These are phyloP conservation scores for Conops quadrifasciatus DNA, from an alignment of 2,888 invertebrate species.

Conservation along the genomic window DNA sequence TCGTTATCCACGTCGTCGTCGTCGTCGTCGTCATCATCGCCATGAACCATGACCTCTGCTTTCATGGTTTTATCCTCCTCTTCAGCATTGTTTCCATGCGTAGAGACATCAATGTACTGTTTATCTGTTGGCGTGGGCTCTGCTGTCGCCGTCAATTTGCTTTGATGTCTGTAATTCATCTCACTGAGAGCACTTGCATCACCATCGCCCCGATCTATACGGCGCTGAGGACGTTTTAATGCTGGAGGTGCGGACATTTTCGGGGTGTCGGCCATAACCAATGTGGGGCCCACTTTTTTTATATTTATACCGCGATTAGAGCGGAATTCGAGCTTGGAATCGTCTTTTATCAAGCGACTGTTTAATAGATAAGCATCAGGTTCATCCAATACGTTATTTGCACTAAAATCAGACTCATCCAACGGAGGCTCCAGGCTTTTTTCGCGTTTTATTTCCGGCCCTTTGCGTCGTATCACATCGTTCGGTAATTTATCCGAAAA, in stretches of 20 bases:
- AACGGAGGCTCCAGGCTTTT: slow-evolving; percentile 26
- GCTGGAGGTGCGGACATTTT: background rate
- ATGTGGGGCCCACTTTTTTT: background rate
- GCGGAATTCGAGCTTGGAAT: background rate
- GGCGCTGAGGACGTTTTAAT: slow-evolving; percentile 27
- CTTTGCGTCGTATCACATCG: slow-evolving; percentile 40
- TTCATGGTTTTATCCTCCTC: slow-evolving; percentile 31
- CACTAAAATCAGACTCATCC: slow-evolving; percentile 7
- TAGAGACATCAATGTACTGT: slow-evolving; percentile 13
- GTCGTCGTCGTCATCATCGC: slow-evolving; percentile 32
- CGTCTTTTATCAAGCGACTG: background rate
- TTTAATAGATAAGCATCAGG: background rate
- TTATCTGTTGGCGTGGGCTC: background rate
- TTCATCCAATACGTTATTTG: background rate
- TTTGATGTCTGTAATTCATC: background rate
- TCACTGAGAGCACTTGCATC: slow-evolving; percentile 36
- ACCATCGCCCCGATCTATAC: slow-evolving; percentile 47
- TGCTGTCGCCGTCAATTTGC: background rate
- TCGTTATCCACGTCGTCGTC: slow-evolving; percentile 22
- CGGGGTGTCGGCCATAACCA: background rate
- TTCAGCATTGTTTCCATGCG: slow-evolving; percentile 28
- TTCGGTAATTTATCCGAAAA: slow-evolving; percentile 45
- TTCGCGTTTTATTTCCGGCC: slow-evolving; percentile 29
- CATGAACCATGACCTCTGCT: slow-evolving; percentile 22
- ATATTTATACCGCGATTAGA: background rate